These are phyloP conservation scores for Percopsis transmontana DNA, from an alignment of 2,113 vertebrate genomes.

Conservation along the genomic window DNA sequence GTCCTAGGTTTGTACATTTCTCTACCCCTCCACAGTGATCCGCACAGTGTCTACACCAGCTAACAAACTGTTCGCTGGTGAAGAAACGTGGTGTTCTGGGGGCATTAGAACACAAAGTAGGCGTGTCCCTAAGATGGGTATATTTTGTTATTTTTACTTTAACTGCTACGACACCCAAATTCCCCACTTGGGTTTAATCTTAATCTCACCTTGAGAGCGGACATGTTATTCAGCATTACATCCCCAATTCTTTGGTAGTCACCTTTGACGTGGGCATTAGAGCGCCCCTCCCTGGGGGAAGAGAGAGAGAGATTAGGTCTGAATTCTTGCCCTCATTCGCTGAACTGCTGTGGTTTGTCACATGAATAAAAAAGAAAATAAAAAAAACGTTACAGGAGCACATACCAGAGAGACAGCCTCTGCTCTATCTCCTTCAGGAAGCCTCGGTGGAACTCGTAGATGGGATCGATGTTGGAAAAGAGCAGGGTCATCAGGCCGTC, in stretches of 20 bases:
- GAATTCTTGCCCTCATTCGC: background rate
- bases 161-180: too few species aligned
- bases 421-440: slow-evolving; percentile 94
- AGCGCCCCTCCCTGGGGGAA: slow-evolving; percentile 87
- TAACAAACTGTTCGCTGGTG: too few species aligned
- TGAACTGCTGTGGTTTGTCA: background rate
- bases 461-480: slow-evolving; percentile 93
- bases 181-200: background rate
- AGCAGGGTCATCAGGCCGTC: slow-evolving; percentile 88
- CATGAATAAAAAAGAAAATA: too few species aligned
- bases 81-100: too few species aligned
- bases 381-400: accelerated
- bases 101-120: too few species aligned
- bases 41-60: too few species aligned
- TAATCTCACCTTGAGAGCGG: slow-evolving; percentile 82
- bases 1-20: too few species aligned
- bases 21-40: too few species aligned
- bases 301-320: background rate
- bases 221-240: slow-evolving; percentile 91
- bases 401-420: slow-evolving; percentile 89
- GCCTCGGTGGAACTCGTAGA: slow-evolving; percentile 92
- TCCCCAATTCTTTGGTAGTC: slow-evolving; percentile 90
- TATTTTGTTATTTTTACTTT: too few species aligned
- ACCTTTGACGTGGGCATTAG: slow-evolving; percentile 77
- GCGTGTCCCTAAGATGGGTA: too few species aligned